phyloP scores from a whole-genome alignment of 2,888 invertebrate genomes.

The Chrysotoxum bicinctum region DNA sequence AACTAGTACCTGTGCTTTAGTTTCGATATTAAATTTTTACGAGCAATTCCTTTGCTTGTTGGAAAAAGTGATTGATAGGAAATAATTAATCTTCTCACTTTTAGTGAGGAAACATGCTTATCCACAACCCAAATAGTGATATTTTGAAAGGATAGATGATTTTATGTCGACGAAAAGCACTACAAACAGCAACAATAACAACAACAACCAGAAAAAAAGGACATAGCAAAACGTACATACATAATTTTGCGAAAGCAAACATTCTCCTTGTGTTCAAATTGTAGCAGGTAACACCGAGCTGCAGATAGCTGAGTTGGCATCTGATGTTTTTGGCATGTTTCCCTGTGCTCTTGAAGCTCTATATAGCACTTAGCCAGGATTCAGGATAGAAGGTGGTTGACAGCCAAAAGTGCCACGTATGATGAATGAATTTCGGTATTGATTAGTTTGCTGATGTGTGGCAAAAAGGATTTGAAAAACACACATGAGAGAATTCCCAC shows the following conservation, averaged over 20 bases:
- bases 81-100: constrained; percentile 59
- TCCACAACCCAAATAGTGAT: constrained; percentile 8
- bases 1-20: too few relatives aligned
- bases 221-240: constrained; percentile 25
- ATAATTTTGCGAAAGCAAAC: constrained; percentile 39
- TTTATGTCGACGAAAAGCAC: constrained; percentile 13
- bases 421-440: constrained; percentile 60
- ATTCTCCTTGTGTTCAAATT: constrained; percentile 33
- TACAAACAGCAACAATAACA: not conserved
- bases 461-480: constrained; percentile 28
- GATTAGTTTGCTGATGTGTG: constrained; percentile 59
- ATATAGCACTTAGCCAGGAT: constrained; percentile 6
- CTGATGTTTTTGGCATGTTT: constrained; percentile 41
- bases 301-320: constrained; percentile 1
- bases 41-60: not conserved
- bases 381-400: constrained; percentile 53
- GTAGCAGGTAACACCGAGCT: constrained; percentile 11
- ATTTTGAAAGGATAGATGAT: constrained; percentile 8
- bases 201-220: not conserved
- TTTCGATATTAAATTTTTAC: not conserved
- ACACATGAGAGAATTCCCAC: constrained; percentile 24
- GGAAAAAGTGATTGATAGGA: constrained; percentile 58
- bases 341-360: constrained; percentile 23
- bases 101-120: constrained; percentile 4
- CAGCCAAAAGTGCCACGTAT: constrained; percentile 57